Percentiles rank a stretch among this genome's conserved stretches.
Evolutionary conservation across 53 echinoderm and acorn worm species (phyloP).

Genomic region (Apostichopus leukothele): DNA sequence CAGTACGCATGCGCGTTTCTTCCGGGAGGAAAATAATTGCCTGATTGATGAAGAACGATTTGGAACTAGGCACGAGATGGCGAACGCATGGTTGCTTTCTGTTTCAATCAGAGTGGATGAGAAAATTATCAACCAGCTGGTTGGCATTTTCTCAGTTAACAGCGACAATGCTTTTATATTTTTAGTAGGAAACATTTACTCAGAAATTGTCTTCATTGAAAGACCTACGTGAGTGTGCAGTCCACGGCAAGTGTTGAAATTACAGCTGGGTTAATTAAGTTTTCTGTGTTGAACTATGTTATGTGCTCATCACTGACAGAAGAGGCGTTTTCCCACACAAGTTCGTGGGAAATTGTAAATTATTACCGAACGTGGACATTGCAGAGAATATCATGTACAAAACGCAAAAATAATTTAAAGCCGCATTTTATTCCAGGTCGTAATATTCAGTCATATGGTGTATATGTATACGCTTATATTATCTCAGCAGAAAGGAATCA

Average conservation of each 20-base stretch:
- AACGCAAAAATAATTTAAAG: background rate
- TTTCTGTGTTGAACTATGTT: conserved; percentile 1
- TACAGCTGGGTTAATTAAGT: background rate
- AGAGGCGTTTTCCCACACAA: conserved; percentile 14
- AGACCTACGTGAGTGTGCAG: conserved; percentile 9
- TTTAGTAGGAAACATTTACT: conserved; percentile 28
- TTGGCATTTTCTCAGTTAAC: conserved; percentile 46
- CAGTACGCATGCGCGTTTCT: conserved; percentile 66
- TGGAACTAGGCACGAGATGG: conserved; percentile 41
- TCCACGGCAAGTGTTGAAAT: conserved; percentile 6
- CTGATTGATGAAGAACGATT: conserved; percentile 52
- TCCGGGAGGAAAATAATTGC: conserved; percentile 46
- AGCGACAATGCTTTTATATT: conserved; percentile 25
- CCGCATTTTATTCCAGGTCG: background rate
- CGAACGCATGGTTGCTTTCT: conserved; percentile 46
- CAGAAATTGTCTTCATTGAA: conserved; percentile 34
- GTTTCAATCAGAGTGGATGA: conserved; percentile 39
- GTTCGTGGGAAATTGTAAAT: conserved; percentile 10
- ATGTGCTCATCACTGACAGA: conserved; percentile 6
- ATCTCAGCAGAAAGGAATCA: background rate
- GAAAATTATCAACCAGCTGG: conserved; percentile 47
- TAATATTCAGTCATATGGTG: background rate
- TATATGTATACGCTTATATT: background rate
- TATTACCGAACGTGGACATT: background rate
- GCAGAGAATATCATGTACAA: conserved; percentile 2